These are phyloP conservation scores for Acinonyx jubatus DNA, from an alignment of 2,113 vertebrate species.

Conservation along the genomic window DNA sequence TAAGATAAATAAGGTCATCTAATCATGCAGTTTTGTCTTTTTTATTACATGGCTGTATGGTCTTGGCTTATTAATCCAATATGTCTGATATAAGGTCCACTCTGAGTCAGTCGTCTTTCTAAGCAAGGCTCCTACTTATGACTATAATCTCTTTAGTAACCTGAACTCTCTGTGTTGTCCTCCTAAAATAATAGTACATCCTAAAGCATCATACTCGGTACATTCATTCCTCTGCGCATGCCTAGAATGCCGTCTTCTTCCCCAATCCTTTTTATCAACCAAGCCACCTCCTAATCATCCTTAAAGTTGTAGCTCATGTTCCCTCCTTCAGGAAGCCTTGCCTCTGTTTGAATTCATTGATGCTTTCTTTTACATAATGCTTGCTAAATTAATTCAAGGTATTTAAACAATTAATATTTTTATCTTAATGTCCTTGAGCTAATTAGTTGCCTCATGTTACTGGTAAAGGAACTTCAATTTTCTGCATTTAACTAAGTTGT, in stretches of 20 bases:
- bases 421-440: neutral
- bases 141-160: neutral
- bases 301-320: neutral
- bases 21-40: neutral
- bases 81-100: neutral
- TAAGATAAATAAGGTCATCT: neutral
- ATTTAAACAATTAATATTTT: neutral
- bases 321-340: neutral
- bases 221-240: neutral
- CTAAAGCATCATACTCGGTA: neutral
- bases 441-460: neutral
- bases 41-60: neutral
- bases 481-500: neutral
- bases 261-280: neutral
- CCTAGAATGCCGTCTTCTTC: neutral
- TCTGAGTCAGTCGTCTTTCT: neutral
- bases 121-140: neutral
- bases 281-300: neutral
- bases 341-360: neutral
- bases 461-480: neutral
- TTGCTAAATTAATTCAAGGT: neutral
- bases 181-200: neutral
- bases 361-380: neutral
- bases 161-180: neutral
- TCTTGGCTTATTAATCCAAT: neutral